These are phyloP conservation scores for Ctenicera cuprea DNA, from an alignment of 2,888 invertebrate species.

Conservation along the genomic window DNA sequence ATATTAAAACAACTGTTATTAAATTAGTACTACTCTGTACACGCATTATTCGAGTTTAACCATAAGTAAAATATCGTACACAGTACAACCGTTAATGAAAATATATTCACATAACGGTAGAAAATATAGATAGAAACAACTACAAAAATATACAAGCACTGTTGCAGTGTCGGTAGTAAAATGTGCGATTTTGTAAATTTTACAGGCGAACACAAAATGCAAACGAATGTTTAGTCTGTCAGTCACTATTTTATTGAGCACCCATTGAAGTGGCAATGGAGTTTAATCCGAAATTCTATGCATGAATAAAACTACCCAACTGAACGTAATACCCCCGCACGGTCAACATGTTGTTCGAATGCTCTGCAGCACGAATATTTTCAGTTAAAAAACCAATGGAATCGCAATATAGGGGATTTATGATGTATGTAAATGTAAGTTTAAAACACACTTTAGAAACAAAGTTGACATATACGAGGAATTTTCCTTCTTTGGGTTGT, in stretches of 20 bases:
- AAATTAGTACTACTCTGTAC: neutral
- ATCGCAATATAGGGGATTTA: slow-evolving; percentile 37
- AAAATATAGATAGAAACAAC: neutral
- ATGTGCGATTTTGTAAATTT: neutral
- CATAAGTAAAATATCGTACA: neutral
- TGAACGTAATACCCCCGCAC: slow-evolving; percentile 23
- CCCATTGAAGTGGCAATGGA: neutral
- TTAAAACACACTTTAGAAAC: slow-evolving; percentile 19
- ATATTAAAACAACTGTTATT: neutral
- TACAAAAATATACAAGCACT: neutral
- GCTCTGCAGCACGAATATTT: slow-evolving; percentile 16
- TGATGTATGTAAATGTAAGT: slow-evolving; percentile 36
- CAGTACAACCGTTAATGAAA: neutral
- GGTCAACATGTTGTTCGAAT: slow-evolving; percentile 30
- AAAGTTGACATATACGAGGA: slow-evolving; percentile 2
- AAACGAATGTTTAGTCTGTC: neutral
- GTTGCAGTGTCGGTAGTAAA: too few relatives aligned
- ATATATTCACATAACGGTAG: neutral
- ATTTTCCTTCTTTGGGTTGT: neutral
- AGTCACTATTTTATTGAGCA: slow-evolving; percentile 25
- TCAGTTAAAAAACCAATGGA: slow-evolving; percentile 5
- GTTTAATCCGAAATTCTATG: slow-evolving; percentile 20
- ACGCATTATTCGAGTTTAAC: neutral
- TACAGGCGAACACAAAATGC: neutral
- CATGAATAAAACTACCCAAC: slow-evolving; percentile 30